phyloP scores from a whole-genome alignment of 1,140 invertebrate species.

The Antheraea pernyi region DNA sequence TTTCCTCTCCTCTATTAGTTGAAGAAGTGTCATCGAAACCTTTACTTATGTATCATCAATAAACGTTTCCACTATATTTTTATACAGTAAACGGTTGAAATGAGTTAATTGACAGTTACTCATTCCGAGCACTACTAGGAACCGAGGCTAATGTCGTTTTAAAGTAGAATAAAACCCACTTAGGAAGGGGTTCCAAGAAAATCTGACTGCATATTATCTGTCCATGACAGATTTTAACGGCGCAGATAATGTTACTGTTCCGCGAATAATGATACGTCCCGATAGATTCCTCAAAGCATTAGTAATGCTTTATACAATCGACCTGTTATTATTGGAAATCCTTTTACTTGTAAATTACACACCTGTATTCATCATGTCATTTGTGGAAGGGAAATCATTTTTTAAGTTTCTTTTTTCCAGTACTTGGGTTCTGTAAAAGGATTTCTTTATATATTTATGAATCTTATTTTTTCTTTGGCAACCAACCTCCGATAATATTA shows the following conservation, averaged over 20 bases:
- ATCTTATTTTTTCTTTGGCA: no score
- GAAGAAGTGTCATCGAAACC: neutral
- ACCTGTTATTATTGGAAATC: neutral
- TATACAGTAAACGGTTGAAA: neutral
- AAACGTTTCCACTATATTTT: neutral
- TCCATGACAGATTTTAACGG: constrained; percentile 2
- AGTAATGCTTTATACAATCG: neutral
- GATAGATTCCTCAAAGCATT: constrained; percentile 8
- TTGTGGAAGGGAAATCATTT: neutral
- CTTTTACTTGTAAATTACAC: neutral
- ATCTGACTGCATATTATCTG: constrained; percentile 2
- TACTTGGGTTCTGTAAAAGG: no score
- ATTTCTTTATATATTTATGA: no score
- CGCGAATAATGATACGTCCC: constrained; percentile 11
- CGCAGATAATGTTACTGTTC: constrained; percentile 12
- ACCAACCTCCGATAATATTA: no score
- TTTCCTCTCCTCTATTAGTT: no score
- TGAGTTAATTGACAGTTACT: constrained; percentile 3
- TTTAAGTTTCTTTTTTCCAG: no score
- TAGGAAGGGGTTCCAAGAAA: neutral
- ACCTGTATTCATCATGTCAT: neutral
- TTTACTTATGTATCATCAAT: neutral
- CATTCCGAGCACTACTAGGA: neutral
- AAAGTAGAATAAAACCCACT: constrained; percentile 1
- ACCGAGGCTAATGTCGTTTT: neutral